Evolutionary conservation across 2,797 vertebrate genomes (phyloP), one percentile per base, ranked within the genome.

Genomic region (Sebastes diaconus): DNA sequence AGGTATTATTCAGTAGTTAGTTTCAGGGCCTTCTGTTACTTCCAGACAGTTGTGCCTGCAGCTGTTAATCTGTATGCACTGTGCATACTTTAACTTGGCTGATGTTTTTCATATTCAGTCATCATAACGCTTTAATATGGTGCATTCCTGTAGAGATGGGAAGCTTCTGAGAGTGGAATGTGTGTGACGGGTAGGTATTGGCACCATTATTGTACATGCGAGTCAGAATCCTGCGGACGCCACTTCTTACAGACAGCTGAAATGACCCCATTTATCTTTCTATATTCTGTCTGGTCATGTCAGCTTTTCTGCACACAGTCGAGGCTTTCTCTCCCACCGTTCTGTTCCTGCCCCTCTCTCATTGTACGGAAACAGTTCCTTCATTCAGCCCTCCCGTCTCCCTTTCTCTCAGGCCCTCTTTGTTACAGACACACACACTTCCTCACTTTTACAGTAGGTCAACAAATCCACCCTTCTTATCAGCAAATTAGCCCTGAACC

Each of bases 391-490:
- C 61, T 9, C 32, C 25, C 12, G 4, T 12, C 67, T 84, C 55
- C 46, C 52, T 80, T 73, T 85, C 61, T 70, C 61, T 84, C 81
- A 42, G 65, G 0, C 80, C 50, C 64, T 67, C 75, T 82, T 75
- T 89, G 73, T 88, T 65, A 24, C 71, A 22, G 59, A 30, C 54
- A 75, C 73, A 76, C 52, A 58, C 83, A 75, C 82, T 70, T 83
- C 68, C 80, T 77, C 80, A 82, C 36, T 77, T 80, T 79, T 80
- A 71, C 74, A 74, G 58, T 77, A 68, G 69, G 46, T 79, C 82
- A 89, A 89, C 92, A 92, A 81, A 88, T 46, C 76, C 88, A 16
- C 73, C 86, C 82, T 88, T 88, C 85, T 86, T 89, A 91, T 91
- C 88, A 83, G 84, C 66, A 73, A 60, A 70, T 68, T 52, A 16